Percentiles rank a stretch among this genome's conserved stretches.
Conservation (phyloP, 2,113 vertebrate species). For the Varanus komodoensis region DNA sequence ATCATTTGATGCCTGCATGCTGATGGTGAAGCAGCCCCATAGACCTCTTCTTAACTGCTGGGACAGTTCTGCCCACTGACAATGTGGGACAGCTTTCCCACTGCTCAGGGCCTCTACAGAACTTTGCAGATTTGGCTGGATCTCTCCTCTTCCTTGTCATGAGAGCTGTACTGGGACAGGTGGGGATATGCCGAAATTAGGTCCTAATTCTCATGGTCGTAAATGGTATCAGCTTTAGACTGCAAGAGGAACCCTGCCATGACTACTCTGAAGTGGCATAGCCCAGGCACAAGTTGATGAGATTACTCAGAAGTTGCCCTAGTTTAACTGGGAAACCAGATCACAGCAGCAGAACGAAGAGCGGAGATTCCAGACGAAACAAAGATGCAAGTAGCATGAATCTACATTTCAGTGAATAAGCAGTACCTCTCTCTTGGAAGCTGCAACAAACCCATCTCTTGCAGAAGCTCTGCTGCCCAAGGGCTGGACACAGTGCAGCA, state of each 20-base stretch:
- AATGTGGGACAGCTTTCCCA: too few relatives aligned
- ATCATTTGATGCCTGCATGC: too few relatives aligned
- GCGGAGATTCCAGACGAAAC: neutral
- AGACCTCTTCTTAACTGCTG: too few relatives aligned
- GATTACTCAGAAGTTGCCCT: neutral
- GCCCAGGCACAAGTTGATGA: neutral
- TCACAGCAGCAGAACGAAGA: neutral
- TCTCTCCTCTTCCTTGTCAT: too few relatives aligned
- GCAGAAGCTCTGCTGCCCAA: neutral
- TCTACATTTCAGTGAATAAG: neutral
- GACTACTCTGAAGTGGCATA: neutral
- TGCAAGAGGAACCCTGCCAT: neutral
- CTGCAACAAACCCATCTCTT: neutral
- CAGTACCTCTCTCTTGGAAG: neutral
- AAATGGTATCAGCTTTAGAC: neutral
- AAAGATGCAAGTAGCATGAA: neutral
- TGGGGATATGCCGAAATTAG: neutral
- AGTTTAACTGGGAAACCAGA: neutral
- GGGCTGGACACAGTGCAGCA: neutral
- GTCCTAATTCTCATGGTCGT: neutral
- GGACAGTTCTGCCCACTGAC: too few relatives aligned
- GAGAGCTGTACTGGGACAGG: too few relatives aligned
- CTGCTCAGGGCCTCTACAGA: too few relatives aligned
- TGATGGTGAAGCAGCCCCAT: too few relatives aligned
- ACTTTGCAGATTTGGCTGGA: too few relatives aligned